Percentiles rank a stretch among this genome's conserved stretches.
These are phyloP conservation scores for Porites evermanni DNA, from an alignment of 92 coral and sea anemone genomes.

Conservation along the genomic window DNA sequence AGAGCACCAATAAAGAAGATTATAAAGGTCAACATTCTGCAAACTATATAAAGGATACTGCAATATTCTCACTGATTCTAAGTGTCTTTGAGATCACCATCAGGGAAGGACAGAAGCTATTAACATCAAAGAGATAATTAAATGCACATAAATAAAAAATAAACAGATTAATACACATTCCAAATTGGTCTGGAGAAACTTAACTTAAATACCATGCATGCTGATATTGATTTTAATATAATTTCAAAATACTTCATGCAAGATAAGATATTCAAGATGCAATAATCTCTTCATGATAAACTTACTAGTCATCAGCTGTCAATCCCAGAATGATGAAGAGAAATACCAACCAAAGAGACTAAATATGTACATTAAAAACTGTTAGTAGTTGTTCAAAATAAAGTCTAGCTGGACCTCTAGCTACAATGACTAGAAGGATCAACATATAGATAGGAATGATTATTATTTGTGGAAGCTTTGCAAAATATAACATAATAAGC, in stretches of 20 bases:
- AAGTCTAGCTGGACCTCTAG: not conserved
- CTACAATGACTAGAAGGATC: too few relatives aligned
- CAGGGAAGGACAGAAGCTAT: slow-evolving; percentile 89
- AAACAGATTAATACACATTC: not conserved
- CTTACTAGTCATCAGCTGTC: slow-evolving; percentile 99
- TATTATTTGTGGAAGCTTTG: too few relatives aligned
- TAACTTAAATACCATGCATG: too few relatives aligned
- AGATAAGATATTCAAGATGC: not conserved
- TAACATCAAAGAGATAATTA: not conserved
- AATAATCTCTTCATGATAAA: not conserved
- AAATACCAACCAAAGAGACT: slow-evolving; percentile 86
- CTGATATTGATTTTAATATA: too few relatives aligned
- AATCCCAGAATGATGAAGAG: slow-evolving; percentile 86
- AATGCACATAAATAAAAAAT: not conserved
- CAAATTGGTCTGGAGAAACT: too few relatives aligned
- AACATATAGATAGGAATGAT: too few relatives aligned
- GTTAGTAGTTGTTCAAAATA: not conserved
- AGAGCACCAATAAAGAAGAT: too few relatives aligned
- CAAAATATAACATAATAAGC: too few relatives aligned
- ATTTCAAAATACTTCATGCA: not conserved
- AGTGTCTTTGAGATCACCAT: slow-evolving; percentile 79
- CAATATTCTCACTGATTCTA: slow-evolving; percentile 80
- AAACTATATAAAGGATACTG: slow-evolving; percentile 77
- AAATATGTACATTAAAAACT: not conserved
- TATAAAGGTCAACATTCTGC: not conserved